Evolutionary conservation across 1,140 invertebrate genomes (phyloP).

Genomic region (Physella acuta): DNA sequence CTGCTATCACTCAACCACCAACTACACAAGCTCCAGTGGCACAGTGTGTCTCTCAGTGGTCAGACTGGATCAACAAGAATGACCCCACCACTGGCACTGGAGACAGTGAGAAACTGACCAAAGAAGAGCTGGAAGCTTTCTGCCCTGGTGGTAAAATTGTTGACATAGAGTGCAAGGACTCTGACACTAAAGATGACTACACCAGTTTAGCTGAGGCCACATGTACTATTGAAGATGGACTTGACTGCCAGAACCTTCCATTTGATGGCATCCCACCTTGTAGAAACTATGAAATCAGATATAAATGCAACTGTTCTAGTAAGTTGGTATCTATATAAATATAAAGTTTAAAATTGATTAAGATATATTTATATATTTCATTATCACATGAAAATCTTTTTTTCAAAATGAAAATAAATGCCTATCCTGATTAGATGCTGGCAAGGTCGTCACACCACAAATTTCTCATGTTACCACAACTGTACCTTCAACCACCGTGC

Average conservation of each 20-base stretch:
- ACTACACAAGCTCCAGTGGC: background rate
- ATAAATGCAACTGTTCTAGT: conserved; percentile 55
- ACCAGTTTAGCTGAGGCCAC: conserved; percentile 38
- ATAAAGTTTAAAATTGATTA: no score
- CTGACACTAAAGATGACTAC: conserved; percentile 32
- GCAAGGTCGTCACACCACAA: no score
- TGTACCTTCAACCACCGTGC: background rate
- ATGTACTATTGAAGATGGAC: conserved; percentile 39
- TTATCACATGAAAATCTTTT: no score
- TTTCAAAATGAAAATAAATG: no score
- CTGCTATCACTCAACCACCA: no score
- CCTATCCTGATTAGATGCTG: no score
- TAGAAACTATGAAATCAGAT: conserved; percentile 58
- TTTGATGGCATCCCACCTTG: conserved; percentile 39
- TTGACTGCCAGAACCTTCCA: conserved; percentile 38
- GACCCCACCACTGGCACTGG: conserved; percentile 25
- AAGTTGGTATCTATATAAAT: no score
- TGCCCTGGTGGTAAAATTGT: conserved; percentile 40
- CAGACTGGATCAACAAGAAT: conserved; percentile 37
- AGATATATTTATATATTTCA: no score
- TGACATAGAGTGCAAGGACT: conserved; percentile 38
- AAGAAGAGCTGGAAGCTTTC: conserved; percentile 31
- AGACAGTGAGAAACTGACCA: conserved; percentile 35
- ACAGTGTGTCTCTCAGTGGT: conserved; percentile 28
- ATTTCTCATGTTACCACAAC: background rate